Conservation (phyloP, 2,797 vertebrate genomes). For the Glossophaga mutica region DNA sequence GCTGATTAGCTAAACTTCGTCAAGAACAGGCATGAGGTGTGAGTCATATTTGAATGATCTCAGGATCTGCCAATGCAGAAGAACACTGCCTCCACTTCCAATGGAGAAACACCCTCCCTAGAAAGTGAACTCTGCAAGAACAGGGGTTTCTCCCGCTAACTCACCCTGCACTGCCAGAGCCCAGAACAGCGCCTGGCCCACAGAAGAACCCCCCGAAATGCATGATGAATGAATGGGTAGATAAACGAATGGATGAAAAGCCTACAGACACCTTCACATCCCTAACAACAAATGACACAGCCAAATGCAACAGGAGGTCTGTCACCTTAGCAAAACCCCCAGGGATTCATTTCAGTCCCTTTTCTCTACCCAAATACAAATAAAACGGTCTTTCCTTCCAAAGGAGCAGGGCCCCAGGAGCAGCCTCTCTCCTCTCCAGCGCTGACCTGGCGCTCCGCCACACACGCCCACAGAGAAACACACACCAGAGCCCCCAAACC, state of each 20-base stretch:
- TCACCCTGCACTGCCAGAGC: neutral
- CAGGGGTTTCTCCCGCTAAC: neutral
- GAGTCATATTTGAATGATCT: neutral
- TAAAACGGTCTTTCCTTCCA: neutral
- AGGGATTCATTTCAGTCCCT: neutral
- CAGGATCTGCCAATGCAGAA: neutral
- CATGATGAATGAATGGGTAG: neutral
- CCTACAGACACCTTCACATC: neutral
- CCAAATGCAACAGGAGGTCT: neutral
- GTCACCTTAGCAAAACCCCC: neutral
- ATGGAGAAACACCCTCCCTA: neutral
- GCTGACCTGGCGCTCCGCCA: neutral
- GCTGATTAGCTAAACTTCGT: neutral
- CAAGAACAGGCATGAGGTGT: neutral
- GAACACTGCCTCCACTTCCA: neutral
- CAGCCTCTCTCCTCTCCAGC: neutral
- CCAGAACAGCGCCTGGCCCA: neutral
- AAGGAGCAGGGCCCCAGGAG: neutral
- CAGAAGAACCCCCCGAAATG: neutral
- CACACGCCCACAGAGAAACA: neutral
- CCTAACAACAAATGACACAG: neutral
- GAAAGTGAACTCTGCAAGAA: neutral
- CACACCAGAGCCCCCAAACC: neutral
- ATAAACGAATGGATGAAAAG: too few species aligned
- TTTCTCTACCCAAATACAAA: neutral